Evolutionary conservation across 2,113 vertebrate species (phyloP).

Genomic region (Ardeotis arabs): DNA sequence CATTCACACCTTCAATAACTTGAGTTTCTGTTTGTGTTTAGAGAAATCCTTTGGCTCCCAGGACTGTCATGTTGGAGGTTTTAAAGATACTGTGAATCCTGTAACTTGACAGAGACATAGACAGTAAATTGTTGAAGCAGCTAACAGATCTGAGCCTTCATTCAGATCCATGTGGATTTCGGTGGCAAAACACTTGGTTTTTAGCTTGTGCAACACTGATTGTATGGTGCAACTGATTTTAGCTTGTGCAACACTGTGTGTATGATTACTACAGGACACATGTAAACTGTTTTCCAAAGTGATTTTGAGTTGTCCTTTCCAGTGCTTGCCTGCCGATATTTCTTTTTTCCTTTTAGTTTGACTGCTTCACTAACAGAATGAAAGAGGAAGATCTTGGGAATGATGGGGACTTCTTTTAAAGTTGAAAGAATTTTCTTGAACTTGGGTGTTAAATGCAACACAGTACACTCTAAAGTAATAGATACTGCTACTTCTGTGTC

Average conservation of each 20-base stretch:
- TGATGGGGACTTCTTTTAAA: background rate
- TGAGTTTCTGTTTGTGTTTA: background rate
- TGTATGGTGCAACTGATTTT: background rate
- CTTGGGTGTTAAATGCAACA: background rate
- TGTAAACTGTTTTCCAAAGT: background rate
- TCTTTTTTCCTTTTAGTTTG: background rate
- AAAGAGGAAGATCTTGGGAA: background rate
- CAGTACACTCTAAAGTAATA: background rate
- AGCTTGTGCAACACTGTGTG: background rate
- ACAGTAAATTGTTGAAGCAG: background rate
- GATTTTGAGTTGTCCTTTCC: background rate
- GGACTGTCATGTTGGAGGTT: background rate
- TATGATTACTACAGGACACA: background rate
- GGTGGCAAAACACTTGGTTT: background rate
- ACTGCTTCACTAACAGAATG: background rate
- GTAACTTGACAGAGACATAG: background rate
- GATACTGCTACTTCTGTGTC: background rate
- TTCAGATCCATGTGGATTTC: background rate
- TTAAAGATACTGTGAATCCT: background rate
- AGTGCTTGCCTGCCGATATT: background rate
- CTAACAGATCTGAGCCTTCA: background rate
- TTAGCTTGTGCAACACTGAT: background rate
- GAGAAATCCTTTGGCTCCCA: background rate
- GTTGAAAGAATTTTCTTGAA: background rate
- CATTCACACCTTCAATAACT: background rate